Evolutionary conservation across 2,113 vertebrate genomes (phyloP).

Genomic region (Artemisiospiza belli): DNA sequence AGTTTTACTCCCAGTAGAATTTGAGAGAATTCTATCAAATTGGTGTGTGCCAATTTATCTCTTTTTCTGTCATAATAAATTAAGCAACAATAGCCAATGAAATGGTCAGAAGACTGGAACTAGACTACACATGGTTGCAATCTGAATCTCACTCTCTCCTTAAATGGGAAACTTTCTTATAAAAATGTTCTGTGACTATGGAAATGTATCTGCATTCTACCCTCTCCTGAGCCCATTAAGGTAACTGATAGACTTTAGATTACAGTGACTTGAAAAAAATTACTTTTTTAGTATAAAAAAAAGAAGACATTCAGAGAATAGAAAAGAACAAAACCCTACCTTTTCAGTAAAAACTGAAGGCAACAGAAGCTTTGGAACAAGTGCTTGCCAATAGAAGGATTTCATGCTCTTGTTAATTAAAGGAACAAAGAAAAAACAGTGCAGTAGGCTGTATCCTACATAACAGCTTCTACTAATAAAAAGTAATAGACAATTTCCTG

Average conservation of each 20-base stretch:
- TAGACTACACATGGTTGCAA: background rate
- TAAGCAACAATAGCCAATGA: background rate
- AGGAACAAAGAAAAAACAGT: conserved; percentile 80
- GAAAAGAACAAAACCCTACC: conserved; percentile 6
- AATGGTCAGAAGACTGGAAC: background rate
- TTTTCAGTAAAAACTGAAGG: conserved; percentile 44
- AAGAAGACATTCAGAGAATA: conserved; percentile 26
- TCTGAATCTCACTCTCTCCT: background rate
- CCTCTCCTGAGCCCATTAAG: conserved; percentile 21
- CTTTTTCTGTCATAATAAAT: background rate
- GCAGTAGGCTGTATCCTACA: conserved; percentile 83
- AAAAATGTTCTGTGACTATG: background rate
- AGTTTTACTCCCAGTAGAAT: background rate
- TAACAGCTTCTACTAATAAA: conserved; percentile 90
- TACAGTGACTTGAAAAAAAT: conserved; percentile 32
- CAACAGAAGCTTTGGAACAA: conserved; percentile 71
- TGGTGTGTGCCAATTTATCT: background rate
- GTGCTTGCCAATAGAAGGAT: conserved; percentile 74
- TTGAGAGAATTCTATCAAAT: background rate
- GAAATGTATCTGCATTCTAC: conserved; percentile 31
- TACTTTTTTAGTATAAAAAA: background rate
- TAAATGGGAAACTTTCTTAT: conserved; percentile 9
- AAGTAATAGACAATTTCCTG: conserved; percentile 87
- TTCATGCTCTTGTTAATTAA: conserved; percentile 90
- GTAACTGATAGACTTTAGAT: conserved; percentile 51